These are phyloP conservation scores for Oryzaephilus surinamensis DNA, from an alignment of 1,140 invertebrate genomes.

Conservation along the genomic window DNA sequence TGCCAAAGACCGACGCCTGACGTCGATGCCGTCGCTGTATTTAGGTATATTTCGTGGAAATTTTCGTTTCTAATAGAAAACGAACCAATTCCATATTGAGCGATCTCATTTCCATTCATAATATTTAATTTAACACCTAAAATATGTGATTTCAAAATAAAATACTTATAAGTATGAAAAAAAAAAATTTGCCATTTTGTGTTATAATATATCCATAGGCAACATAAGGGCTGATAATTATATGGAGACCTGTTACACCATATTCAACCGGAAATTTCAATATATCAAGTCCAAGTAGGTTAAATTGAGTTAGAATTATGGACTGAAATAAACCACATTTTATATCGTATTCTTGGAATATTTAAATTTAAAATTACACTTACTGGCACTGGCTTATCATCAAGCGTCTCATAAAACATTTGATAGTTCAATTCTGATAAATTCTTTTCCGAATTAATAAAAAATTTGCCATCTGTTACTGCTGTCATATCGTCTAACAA, in stretches of 20 bases:
- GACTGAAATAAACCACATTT: constrained; percentile 11
- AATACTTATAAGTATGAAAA: neutral
- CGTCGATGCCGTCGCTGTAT: constrained; percentile 14
- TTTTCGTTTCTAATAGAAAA: constrained; percentile 14
- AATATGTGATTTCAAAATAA: constrained; percentile 6
- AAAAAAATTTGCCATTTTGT: constrained; percentile 16
- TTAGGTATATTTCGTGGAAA: constrained; percentile 21
- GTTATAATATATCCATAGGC: constrained; percentile 12
- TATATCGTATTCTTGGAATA: neutral
- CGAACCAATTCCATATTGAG: constrained; percentile 16
- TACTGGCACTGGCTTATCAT: constrained; percentile 1
- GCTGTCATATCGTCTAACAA: too few relatives aligned
- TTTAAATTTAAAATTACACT: too few relatives aligned
- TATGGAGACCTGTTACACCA: constrained; percentile 22
- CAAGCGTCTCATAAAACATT: constrained; percentile 2
- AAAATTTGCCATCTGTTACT: constrained; percentile 6
- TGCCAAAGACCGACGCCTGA: constrained; percentile 19
- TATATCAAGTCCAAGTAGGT: constrained; percentile 10
- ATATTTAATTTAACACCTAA: constrained; percentile 19
- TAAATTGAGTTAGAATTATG: constrained; percentile 14
- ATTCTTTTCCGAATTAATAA: neutral
- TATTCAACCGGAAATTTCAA: constrained; percentile 24
- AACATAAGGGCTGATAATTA: constrained; percentile 13
- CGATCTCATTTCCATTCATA: constrained; percentile 11
- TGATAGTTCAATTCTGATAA: constrained; percentile 4